A percentile compares a stretch with the other conserved stretches of the same genome.
These are phyloP conservation scores for Listronotus bonariensis DNA, from an alignment of 1,140 invertebrate genomes.

Conservation along the genomic window DNA sequence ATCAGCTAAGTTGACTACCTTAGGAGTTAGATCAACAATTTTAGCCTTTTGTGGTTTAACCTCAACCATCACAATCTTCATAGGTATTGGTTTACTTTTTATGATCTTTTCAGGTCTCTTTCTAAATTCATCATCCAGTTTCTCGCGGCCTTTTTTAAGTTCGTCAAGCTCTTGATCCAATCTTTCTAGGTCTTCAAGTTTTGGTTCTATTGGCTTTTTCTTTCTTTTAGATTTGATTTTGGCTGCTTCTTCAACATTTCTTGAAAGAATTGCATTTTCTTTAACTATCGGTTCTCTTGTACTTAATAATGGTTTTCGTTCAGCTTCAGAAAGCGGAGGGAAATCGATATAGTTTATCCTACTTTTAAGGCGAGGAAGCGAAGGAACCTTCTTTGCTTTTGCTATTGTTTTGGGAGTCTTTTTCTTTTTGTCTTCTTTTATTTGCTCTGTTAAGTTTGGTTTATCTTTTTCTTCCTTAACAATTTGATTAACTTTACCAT, in stretches of 20 bases:
- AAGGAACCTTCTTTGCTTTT: constrained; percentile 63
- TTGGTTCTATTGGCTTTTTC: constrained; percentile 62
- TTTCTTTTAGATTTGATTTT: constrained; percentile 65
- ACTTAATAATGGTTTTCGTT: constrained; percentile 60
- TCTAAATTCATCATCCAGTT: constrained; percentile 41
- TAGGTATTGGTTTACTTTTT: constrained; percentile 31
- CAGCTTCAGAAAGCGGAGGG: constrained; percentile 58
- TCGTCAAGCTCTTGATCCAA: constrained; percentile 43
- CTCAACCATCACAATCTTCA: constrained; percentile 32
- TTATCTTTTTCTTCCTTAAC: constrained; percentile 18
- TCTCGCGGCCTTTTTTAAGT: constrained; percentile 34
- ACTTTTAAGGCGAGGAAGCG: constrained; percentile 69
- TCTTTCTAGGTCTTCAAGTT: constrained; percentile 67
- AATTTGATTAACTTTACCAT: constrained; percentile 48
- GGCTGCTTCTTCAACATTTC: constrained; percentile 71
- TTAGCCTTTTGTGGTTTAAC: constrained; percentile 40
- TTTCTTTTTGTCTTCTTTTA: constrained; percentile 57
- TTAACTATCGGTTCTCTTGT: constrained; percentile 59
- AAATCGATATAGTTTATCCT: constrained; percentile 65
- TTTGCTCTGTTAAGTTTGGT: constrained; percentile 47
- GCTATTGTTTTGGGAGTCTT: constrained; percentile 56
- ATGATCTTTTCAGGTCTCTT: constrained; percentile 39
- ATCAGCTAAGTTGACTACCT: constrained; percentile 42
- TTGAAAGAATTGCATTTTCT: constrained; percentile 68
- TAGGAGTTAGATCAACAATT: constrained; percentile 36